phyloP scores from a whole-genome alignment of 2,113 vertebrate genomes.

The Brachypteracias leptosomus region DNA sequence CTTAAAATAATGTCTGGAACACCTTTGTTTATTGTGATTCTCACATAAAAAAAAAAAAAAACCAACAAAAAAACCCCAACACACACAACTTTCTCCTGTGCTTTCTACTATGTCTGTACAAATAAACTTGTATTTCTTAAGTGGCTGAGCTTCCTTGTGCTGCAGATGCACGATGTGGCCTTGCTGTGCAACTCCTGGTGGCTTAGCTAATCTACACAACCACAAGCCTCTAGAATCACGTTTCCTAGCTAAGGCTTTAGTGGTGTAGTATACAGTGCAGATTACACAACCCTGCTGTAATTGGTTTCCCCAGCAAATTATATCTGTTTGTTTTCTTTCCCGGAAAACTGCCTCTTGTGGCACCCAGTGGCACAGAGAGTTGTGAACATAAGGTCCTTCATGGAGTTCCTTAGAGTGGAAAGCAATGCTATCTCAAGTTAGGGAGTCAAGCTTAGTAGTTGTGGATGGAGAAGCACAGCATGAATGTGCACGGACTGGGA shows the following conservation, averaged over 20 bases:
- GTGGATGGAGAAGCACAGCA: background rate
- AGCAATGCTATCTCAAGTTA: background rate
- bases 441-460: background rate
- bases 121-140: background rate
- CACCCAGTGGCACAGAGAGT: background rate
- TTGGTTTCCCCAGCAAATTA: background rate
- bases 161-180: background rate
- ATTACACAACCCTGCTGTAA: background rate
- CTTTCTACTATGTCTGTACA: background rate
- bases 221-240: background rate
- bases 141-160: background rate
- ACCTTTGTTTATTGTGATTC: background rate
- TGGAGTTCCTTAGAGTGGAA: background rate
- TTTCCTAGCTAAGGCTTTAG: background rate
- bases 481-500: background rate
- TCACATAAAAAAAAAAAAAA: background rate
- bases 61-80: background rate
- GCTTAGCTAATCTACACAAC: fast-evolving
- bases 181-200: background rate
- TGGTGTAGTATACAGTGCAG: fast-evolving
- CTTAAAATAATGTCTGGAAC: background rate
- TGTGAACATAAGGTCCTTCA: background rate
- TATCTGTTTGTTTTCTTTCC: background rate
- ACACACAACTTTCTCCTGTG: background rate
- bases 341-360: background rate